Conservation (phyloP, 37 sponge, comb jelly and placozoan genomes). For the Corticium candelabrum region DNA sequence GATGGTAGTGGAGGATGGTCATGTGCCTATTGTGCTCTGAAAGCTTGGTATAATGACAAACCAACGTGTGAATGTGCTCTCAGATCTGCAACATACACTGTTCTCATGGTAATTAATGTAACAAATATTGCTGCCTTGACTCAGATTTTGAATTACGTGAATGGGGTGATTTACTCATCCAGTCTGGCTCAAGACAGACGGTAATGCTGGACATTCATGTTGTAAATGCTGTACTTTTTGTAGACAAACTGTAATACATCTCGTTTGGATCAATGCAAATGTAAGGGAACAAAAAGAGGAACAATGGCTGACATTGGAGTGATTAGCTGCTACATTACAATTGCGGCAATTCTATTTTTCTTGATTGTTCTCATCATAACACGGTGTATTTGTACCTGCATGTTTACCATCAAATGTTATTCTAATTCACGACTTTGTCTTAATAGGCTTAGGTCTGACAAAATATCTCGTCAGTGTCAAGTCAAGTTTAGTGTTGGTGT, state of each 20-base stretch:
- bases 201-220: too few species aligned
- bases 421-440: background rate
- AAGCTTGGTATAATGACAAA: background rate
- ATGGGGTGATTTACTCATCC: too few species aligned
- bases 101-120: conserved; percentile 1
- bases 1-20: background rate
- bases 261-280: too few species aligned
- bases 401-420: background rate
- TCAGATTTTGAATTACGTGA: background rate
- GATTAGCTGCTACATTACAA: background rate
- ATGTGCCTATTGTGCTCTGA: background rate
- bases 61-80: background rate
- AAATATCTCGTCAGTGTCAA: background rate
- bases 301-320: background rate
- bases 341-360: background rate
- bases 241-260: too few species aligned
- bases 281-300: background rate
- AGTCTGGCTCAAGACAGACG: too few species aligned
- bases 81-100: background rate
- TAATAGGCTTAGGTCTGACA: background rate
- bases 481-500: background rate
- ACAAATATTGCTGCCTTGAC: background rate
- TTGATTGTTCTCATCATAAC: background rate
- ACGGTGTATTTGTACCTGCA: background rate
- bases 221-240: too few species aligned